phyloP scores from a whole-genome alignment of 1,140 invertebrate genomes.

The Sinella curviseta region DNA sequence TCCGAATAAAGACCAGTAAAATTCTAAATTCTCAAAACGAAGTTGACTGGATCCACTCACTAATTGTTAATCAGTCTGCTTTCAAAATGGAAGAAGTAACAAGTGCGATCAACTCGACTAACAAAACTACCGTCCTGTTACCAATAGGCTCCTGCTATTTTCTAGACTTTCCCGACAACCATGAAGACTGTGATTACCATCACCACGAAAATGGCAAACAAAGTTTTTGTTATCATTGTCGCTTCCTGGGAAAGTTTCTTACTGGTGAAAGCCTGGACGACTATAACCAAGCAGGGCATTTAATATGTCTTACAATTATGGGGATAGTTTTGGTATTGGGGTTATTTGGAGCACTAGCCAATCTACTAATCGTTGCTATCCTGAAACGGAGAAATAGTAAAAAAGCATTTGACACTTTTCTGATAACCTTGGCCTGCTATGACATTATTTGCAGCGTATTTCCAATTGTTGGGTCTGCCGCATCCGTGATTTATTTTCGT shows the following conservation, averaged over 20 bases:
- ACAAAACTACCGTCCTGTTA: not conserved
- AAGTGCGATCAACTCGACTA: too few relatives aligned
- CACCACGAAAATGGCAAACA: not conserved
- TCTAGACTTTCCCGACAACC: not conserved
- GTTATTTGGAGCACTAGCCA: not conserved
- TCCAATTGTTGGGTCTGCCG: not conserved
- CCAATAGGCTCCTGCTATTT: not conserved
- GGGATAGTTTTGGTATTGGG: not conserved
- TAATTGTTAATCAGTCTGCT: too few relatives aligned
- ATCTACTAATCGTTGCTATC: not conserved
- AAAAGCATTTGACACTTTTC: not conserved
- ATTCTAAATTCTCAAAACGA: too few relatives aligned
- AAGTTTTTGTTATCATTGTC: not conserved
- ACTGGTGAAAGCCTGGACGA: not conserved
- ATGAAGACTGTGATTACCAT: not conserved
- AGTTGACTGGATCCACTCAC: too few relatives aligned
- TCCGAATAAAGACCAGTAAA: too few relatives aligned
- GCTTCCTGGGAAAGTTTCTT: not conserved
- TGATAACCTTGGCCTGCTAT: not conserved
- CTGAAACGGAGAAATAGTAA: not conserved
- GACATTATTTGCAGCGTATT: not conserved
- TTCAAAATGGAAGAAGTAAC: too few relatives aligned
- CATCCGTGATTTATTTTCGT: not conserved
- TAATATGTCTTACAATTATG: not conserved
- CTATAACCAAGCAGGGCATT: not conserved